A percentile compares a stretch with the other conserved stretches of the same genome.
Evolutionary conservation across 2,888 invertebrate species (phyloP).

Genomic region (Nemotelus pantherinus): DNA sequence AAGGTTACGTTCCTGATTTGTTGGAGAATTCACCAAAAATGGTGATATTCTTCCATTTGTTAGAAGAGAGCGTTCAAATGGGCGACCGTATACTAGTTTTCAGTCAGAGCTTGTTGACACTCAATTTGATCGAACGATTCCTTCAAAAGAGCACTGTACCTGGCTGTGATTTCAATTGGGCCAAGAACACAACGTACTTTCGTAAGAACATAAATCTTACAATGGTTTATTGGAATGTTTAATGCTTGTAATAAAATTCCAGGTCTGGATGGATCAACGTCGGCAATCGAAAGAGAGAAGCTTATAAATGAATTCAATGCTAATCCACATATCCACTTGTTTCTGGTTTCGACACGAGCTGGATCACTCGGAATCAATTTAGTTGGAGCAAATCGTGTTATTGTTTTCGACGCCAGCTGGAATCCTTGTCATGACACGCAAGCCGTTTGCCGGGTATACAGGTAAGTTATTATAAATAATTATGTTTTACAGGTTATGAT

Average conservation of each 20-base stretch:
- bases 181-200: constrained; percentile 87
- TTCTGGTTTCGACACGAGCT: constrained; percentile 95
- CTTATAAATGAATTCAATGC: constrained; percentile 96
- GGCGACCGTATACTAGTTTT: constrained; percentile 94
- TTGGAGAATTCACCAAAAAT: constrained; percentile 96
- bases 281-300: constrained; percentile 92
- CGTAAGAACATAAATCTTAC: constrained; percentile 71
- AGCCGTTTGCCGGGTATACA: constrained; percentile 95
- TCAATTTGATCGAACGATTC: constrained; percentile 95
- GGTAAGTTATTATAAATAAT: constrained; percentile 54
- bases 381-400: constrained; percentile 95
- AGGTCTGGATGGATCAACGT: constrained; percentile 96
- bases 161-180: constrained; percentile 80
- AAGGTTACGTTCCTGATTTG: constrained; percentile 86
- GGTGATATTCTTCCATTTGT: constrained; percentile 89
- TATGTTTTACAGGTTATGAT: no score
- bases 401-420: constrained; percentile 98
- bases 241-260: constrained; percentile 36
- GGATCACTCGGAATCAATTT: constrained; percentile 97
- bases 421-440: constrained; percentile 99
- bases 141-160: constrained; percentile 78
- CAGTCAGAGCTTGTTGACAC: constrained; percentile 94
- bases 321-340: constrained; percentile 85
- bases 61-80: constrained; percentile 85
- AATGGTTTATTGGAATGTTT: constrained; percentile 6